Conservation (phyloP, 2,888 invertebrate genomes). For the Agrypnus murinus region DNA sequence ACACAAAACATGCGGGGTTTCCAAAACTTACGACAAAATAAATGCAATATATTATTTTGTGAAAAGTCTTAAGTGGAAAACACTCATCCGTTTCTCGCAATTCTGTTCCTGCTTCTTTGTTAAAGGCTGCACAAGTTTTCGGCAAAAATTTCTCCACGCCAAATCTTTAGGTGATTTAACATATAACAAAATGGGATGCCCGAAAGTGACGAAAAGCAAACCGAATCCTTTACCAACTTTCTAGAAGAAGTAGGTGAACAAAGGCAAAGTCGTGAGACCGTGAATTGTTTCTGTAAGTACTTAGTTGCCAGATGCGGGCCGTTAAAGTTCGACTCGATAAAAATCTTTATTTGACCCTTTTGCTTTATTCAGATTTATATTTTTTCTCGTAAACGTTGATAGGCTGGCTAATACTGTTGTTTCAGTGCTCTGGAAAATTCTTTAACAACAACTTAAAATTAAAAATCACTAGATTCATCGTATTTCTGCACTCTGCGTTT, state of each 20-base stretch:
- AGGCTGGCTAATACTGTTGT: neutral
- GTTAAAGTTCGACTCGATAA: conserved; percentile 56
- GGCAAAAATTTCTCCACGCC: conserved; percentile 52
- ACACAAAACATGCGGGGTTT: conserved; percentile 36
- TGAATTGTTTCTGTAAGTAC: conserved; percentile 60
- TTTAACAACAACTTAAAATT: too few relatives aligned
- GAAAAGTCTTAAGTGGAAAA: conserved; percentile 57
- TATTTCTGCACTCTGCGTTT: too few relatives aligned
- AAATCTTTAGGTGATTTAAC: conserved; percentile 29
- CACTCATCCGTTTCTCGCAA: conserved; percentile 58
- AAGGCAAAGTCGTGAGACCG: conserved; percentile 55
- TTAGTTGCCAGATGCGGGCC: conserved; percentile 57
- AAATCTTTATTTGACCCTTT: conserved; percentile 51
- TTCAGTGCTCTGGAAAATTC: too few relatives aligned
- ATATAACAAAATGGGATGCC: conserved; percentile 4
- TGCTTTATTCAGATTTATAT: conserved; percentile 48
- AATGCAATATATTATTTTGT: conserved; percentile 58
- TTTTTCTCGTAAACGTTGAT: conserved; percentile 38
- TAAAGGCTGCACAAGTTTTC: conserved; percentile 51
- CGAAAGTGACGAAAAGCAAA: conserved; percentile 35
- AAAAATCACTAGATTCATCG: too few relatives aligned
- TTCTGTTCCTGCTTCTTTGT: conserved; percentile 55
- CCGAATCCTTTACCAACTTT: conserved; percentile 27
- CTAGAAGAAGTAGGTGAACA: conserved; percentile 46
- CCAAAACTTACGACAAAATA: conserved; percentile 53